Percentiles rank a stretch among this genome's conserved stretches.
Conservation (phyloP, 2,888 invertebrate genomes). For the Drosophila bunnanda region DNA sequence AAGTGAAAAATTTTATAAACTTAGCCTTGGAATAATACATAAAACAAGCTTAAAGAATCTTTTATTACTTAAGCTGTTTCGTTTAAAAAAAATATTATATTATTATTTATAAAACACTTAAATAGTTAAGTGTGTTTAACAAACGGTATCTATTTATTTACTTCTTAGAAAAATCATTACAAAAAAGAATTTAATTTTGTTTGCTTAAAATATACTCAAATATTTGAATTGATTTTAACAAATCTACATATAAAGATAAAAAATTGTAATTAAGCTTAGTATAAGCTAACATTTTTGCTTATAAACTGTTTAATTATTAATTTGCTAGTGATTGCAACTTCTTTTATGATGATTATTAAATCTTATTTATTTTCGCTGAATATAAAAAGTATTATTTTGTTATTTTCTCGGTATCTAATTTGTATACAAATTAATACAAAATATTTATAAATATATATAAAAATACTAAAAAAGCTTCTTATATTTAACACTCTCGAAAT, state of each 20-base stretch:
- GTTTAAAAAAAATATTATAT: too few relatives aligned
- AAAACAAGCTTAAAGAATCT: background rate
- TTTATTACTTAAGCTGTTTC: too few relatives aligned
- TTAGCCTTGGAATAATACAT: background rate
- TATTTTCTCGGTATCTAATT: background rate
- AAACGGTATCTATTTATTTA: background rate
- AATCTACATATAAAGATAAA: background rate
- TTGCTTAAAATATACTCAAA: too few relatives aligned
- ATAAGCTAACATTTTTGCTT: background rate
- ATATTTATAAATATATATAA: background rate
- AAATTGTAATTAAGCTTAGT: background rate
- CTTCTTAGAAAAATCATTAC: background rate
- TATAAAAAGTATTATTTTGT: background rate
- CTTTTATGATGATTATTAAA: background rate
- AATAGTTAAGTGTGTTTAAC: too few relatives aligned
- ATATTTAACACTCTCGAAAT: constrained; percentile 11
- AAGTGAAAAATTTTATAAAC: background rate
- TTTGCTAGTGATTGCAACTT: background rate
- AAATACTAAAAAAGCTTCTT: constrained; percentile 6
- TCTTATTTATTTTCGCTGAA: background rate
- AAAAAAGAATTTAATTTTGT: too few relatives aligned
- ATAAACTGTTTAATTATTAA: background rate
- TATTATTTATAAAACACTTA: too few relatives aligned
- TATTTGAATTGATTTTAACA: too few relatives aligned
- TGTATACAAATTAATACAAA: background rate